phyloP scores from a whole-genome alignment of 2,888 invertebrate species.

The Pseudococcus viburni region DNA sequence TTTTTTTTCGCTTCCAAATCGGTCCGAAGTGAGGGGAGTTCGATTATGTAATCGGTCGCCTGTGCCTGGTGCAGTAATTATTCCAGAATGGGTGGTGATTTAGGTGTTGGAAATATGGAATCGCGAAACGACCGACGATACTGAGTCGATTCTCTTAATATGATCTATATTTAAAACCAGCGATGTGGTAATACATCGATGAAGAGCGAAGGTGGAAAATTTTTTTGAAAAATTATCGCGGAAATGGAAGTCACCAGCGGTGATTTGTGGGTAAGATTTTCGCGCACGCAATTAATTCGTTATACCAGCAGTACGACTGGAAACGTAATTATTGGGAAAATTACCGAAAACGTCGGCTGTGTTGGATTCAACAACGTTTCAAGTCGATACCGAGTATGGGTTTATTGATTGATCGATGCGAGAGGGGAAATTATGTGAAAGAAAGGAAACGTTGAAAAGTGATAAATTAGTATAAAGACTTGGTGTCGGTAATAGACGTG shows the following conservation, averaged over 20 bases:
- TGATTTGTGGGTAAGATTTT: background rate
- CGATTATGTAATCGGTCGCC: constrained; percentile 38
- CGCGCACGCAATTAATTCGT: constrained; percentile 6
- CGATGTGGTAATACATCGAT: background rate
- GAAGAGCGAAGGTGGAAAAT: background rate
- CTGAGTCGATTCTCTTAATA: background rate
- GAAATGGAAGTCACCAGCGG: constrained; percentile 14
- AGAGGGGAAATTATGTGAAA: background rate
- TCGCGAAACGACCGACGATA: background rate
- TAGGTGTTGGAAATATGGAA: background rate
- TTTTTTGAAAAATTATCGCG: constrained; percentile 40
- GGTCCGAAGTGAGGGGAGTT: background rate
- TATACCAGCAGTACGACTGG: background rate
- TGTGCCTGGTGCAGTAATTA: constrained; percentile 23
- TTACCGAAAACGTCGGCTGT: background rate
- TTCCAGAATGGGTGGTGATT: constrained; percentile 20
- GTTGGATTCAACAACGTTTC: background rate
- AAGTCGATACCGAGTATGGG: background rate
- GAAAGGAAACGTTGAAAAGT: background rate
- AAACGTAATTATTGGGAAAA: background rate
- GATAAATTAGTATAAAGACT: background rate
- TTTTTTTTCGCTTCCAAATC: background rate
- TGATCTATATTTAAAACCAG: background rate
- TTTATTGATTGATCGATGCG: background rate
- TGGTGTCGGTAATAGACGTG: no score